These are phyloP conservation scores for Tachina lurida DNA, from an alignment of 2,888 invertebrate species.

Conservation along the genomic window DNA sequence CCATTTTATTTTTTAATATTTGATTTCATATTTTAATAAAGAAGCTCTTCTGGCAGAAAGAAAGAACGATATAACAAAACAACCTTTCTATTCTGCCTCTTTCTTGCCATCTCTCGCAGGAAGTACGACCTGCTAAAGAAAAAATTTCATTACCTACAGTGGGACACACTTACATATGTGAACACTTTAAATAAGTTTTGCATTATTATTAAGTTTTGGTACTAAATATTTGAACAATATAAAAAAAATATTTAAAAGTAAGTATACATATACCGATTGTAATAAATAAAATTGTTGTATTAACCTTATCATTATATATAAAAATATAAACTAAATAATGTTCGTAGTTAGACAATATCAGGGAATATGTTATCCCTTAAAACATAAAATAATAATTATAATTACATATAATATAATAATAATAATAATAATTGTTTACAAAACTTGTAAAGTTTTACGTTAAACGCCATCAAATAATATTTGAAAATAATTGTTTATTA, in stretches of 20 bases:
- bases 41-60: no score
- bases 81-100: no score
- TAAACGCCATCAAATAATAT: not conserved
- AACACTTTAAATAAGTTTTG: conserved; percentile 22
- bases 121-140: no score
- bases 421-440: not conserved
- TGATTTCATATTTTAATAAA: no score
- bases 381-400: conserved; percentile 19
- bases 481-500: not conserved
- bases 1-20: no score
- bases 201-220: conserved; percentile 27
- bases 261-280: not conserved
- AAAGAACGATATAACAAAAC: no score
- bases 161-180: not conserved
- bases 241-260: not conserved
- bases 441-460: not conserved
- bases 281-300: conserved; percentile 13
- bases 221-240: not conserved
- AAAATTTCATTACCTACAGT: no score
- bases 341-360: conserved; percentile 80
- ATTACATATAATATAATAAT: not conserved
- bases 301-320: conserved; percentile 12
- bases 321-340: conserved; percentile 34
- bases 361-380: conserved; percentile 73
- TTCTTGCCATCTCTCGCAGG: no score